A percentile compares a stretch with the other conserved stretches of the same genome.
Evolutionary conservation across 2,113 vertebrate species (phyloP).

Genomic region (Platichthys stellatus): DNA sequence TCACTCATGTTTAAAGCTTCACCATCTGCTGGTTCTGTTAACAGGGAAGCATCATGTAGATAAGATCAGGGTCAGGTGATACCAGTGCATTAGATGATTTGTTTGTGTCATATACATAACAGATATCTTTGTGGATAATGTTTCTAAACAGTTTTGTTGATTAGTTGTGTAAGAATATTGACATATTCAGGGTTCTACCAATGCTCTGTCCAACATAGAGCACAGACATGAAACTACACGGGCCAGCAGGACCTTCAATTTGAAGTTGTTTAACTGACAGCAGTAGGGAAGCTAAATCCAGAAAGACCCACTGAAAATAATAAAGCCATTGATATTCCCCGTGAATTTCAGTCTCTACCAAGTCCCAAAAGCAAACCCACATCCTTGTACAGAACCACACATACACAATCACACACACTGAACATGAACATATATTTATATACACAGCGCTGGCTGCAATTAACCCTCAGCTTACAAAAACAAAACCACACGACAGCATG

Average conservation of each 20-base stretch:
- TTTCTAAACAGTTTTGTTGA: conserved; percentile 4
- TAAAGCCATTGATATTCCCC: conserved; percentile 1
- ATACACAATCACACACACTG: conserved; percentile 32
- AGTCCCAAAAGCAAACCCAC: conserved; percentile 3
- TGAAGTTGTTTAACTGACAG: conserved; percentile 5
- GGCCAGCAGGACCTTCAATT: neutral
- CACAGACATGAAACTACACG: neutral
- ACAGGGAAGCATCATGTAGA: conserved; percentile 19
- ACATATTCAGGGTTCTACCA: neutral
- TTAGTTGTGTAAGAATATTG: neutral
- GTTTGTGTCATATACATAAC: neutral
- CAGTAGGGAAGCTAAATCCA: neutral
- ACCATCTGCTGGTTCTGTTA: conserved; percentile 24
- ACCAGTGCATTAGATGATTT: neutral
- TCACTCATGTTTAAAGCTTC: conserved; percentile 24
- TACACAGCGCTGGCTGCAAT: conserved; percentile 72
- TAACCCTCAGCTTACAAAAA: conserved; percentile 76
- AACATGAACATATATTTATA: conserved; percentile 49
- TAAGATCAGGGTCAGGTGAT: conserved; percentile 26
- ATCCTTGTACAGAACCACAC: conserved; percentile 30
- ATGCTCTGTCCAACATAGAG: neutral
- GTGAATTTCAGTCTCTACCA: conserved; percentile 18
- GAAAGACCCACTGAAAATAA: conserved; percentile 2
- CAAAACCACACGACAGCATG: conserved; percentile 75
- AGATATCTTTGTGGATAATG: neutral